A percentile compares a stretch with the other conserved stretches of the same genome.
Evolutionary conservation across 2,113 vertebrate genomes (phyloP).

Genomic region (Phrynosoma blainvillii): DNA sequence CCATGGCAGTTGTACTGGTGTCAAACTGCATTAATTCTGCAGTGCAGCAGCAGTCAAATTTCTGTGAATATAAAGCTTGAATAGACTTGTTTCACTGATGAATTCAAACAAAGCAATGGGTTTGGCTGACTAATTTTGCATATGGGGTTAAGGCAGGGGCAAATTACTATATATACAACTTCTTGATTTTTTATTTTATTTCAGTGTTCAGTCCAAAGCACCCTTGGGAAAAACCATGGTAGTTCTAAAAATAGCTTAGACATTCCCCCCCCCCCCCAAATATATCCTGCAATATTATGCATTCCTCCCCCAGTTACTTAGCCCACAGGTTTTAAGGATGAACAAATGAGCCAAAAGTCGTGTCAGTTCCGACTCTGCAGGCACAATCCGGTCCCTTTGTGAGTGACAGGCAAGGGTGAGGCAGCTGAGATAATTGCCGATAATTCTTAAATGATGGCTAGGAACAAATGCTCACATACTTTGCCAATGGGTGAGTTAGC

Average conservation of each 20-base stretch:
- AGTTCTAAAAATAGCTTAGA: constrained; percentile 63
- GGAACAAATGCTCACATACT: constrained; percentile 31
- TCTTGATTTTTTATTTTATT: constrained; percentile 22
- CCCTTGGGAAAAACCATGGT: constrained; percentile 38
- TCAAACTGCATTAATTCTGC: too few species aligned
- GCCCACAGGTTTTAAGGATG: constrained; percentile 13
- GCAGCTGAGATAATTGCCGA: constrained; percentile 45
- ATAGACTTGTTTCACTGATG: background rate
- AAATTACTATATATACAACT: background rate
- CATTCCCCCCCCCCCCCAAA: constrained; percentile 39
- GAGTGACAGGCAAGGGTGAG: constrained; percentile 23
- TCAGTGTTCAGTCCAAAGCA: constrained; percentile 15
- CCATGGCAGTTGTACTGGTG: too few species aligned
- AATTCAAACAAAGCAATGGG: background rate
- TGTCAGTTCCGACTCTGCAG: background rate
- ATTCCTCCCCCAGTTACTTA: background rate
- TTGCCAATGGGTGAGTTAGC: constrained; percentile 18
- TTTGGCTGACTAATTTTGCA: constrained; percentile 1
- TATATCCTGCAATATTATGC: background rate
- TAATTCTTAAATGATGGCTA: constrained; percentile 15
- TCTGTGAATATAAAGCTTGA: background rate
- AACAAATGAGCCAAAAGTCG: constrained; percentile 13
- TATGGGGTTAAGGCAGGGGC: background rate
- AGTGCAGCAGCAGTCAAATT: background rate
- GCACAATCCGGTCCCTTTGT: background rate